A percentile compares a stretch with the other conserved stretches of the same genome.
Evolutionary conservation across 1,140 invertebrate species (phyloP).

Genomic region (Lutraria rhynchaena): DNA sequence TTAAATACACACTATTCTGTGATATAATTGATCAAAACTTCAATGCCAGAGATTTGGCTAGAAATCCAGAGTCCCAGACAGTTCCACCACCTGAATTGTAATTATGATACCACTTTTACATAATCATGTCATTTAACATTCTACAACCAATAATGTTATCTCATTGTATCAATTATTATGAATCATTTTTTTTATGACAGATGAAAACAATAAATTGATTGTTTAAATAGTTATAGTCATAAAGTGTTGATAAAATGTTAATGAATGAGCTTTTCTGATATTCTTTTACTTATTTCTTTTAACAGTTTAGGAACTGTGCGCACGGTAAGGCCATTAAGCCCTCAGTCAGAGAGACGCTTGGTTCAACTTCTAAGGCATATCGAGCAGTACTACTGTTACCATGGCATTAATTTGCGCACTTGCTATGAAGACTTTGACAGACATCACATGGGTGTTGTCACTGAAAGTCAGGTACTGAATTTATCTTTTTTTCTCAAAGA

Average conservation of each 20-base stretch:
- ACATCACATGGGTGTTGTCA: slow-evolving; percentile 80
- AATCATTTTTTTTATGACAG: too few relatives aligned
- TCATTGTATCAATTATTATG: too few relatives aligned
- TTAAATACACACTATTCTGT: slow-evolving; percentile 81
- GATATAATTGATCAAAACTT: slow-evolving; percentile 78
- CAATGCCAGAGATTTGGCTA: slow-evolving; percentile 72
- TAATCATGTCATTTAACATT: neutral
- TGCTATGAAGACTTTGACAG: slow-evolving; percentile 81
- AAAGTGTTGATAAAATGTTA: too few relatives aligned
- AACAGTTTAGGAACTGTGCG: slow-evolving; percentile 79
- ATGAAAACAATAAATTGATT: too few relatives aligned
- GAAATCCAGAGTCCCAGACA: slow-evolving; percentile 74
- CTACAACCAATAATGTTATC: too few relatives aligned
- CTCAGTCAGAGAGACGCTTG: slow-evolving; percentile 71
- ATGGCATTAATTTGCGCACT: slow-evolving; percentile 79
- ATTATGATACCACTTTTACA: slow-evolving; percentile 59
- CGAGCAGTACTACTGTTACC: slow-evolving; percentile 77
- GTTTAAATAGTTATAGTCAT: too few relatives aligned
- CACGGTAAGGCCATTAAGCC: slow-evolving; percentile 75
- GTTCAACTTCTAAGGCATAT: slow-evolving; percentile 71
- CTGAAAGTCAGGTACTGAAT: slow-evolving; percentile 80
- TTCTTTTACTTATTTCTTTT: too few relatives aligned
- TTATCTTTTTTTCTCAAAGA: too few relatives aligned
- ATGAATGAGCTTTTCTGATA: too few relatives aligned
- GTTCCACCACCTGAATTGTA: slow-evolving; percentile 77